These are phyloP conservation scores for Heliconius cydno DNA, from an alignment of 2,888 invertebrate species.

Conservation along the genomic window DNA sequence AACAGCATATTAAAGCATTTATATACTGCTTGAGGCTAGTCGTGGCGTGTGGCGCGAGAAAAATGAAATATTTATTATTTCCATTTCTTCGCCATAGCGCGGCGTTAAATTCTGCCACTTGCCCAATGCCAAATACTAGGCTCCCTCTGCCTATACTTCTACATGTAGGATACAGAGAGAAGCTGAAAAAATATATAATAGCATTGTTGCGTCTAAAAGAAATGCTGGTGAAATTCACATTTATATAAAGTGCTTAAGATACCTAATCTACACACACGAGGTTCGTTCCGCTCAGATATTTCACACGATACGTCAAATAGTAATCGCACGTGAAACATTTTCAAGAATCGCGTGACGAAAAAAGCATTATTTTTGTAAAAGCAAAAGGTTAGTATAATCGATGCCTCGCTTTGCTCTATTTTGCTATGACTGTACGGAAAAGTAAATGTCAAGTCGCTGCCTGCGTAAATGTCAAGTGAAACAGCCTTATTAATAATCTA, in stretches of 20 bases:
- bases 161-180: too few relatives aligned
- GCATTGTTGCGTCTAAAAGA: background rate
- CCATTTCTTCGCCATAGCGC: too few relatives aligned
- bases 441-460: constrained; percentile 71
- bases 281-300: constrained; percentile 34
- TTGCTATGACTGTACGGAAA: constrained; percentile 48
- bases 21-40: too few relatives aligned
- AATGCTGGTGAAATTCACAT: constrained; percentile 10
- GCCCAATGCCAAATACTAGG: too few relatives aligned
- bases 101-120: too few relatives aligned
- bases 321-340: constrained; percentile 52
- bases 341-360: constrained; percentile 60
- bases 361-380: constrained; percentile 58
- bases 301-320: constrained; percentile 42
- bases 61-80: too few relatives aligned
- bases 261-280: constrained; percentile 37
- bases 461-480: constrained; percentile 67
- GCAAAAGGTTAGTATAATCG: constrained; percentile 72
- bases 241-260: constrained; percentile 29
- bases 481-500: constrained; percentile 44
- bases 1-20: too few relatives aligned
- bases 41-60: too few relatives aligned
- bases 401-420: constrained; percentile 58
- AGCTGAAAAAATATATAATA: background rate
- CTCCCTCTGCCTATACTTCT: too few relatives aligned